phyloP scores from a whole-genome alignment of 2,113 vertebrate species.

The Theristicus caerulescens region DNA sequence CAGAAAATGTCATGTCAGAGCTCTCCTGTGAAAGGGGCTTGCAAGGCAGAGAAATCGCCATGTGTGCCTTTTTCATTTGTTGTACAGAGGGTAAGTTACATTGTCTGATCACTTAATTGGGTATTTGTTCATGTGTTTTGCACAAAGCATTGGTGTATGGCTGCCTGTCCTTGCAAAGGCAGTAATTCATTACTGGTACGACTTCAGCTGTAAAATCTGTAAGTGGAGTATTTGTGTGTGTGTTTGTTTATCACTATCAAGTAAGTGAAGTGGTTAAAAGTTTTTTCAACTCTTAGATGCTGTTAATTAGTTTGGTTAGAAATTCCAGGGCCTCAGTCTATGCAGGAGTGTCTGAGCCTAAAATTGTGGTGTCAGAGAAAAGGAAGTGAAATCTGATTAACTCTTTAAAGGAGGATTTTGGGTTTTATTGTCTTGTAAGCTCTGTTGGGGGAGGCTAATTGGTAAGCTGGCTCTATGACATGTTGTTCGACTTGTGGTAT shows the following conservation, averaged over 20 bases:
- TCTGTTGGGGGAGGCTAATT: background rate
- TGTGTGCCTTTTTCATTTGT: accelerated
- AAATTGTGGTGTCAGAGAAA: background rate
- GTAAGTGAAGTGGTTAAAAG: background rate
- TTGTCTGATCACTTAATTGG: background rate
- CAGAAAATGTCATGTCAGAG: background rate
- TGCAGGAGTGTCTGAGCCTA: background rate
- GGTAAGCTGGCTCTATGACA: background rate
- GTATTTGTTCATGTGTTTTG: background rate
- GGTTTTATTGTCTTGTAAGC: background rate
- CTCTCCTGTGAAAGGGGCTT: background rate
- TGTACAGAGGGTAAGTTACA: background rate
- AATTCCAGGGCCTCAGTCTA: background rate
- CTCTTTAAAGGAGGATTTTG: background rate
- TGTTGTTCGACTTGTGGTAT: background rate
- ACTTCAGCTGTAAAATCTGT: background rate
- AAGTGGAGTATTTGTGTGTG: background rate
- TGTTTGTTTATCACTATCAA: background rate
- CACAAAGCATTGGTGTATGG: no score
- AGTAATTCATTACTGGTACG: background rate
- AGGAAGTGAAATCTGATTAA: background rate
- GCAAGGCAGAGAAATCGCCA: background rate
- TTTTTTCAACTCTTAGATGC: background rate
- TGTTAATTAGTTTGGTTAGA: background rate
- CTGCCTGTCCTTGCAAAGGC: background rate